Evolutionary conservation across 1,140 invertebrate genomes (phyloP), one percentile per base, ranked within the genome.

Genomic region (Euura saliciscinereae): DNA sequence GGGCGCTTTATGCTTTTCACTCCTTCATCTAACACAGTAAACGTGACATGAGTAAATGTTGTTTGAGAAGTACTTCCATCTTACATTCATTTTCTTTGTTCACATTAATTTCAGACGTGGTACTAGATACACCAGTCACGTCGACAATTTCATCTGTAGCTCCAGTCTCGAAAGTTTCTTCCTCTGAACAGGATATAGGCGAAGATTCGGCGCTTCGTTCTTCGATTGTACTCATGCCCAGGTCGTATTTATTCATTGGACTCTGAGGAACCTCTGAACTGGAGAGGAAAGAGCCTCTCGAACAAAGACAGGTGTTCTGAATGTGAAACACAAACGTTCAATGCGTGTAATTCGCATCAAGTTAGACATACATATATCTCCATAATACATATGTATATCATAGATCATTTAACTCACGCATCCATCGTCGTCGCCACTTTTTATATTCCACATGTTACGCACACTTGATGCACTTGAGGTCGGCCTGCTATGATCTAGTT

Each of bases 401-500:
- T 28, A 13, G 13, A 64, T 10, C 8, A 67, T 13, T 42, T 28
- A 13, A 10, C 66, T 3, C 42, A 67, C 66, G 66, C 28, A 44
- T 67, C 28, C 28, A 28, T 67, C 28, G 13, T 67, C 66, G 43
- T 74, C 4, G n/a, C 72, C 66, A 6, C 46, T 72, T 3, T 44
- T 73, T 28, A 75, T 71, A 43, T 77, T 77, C 75, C 74, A 76
- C 0, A 46, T 59, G 8, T 44, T 67, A 11, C 43, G 66, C 10
- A n/a, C 5, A 11, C 4, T 44, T 28, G 28, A 8, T 2, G 70
- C 67, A 2, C 65, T 73, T 6, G 75, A 66, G 1, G 67, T 72
- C 42, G 59, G 68, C 67, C 66, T 78, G 0, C 42, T 64, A 65
- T 70, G 74, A 13, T 75, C 75, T 69, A 74, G 68, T 74, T 72